phyloP scores from a whole-genome alignment of 2,113 vertebrate genomes.

The Stictonetta naevosa region DNA sequence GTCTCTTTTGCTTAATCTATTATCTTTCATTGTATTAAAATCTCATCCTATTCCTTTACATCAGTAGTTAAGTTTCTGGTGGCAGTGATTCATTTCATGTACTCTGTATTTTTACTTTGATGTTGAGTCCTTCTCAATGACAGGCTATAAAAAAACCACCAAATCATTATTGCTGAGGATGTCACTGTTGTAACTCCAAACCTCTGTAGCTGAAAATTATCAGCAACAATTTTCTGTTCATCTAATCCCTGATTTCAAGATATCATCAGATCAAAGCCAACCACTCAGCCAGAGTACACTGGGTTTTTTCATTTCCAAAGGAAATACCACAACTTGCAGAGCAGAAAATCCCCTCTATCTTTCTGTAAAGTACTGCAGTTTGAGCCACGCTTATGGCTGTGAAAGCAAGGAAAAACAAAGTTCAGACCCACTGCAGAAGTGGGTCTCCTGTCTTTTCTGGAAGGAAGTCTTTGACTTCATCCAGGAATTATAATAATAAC shows the following conservation, averaged over 20 bases:
- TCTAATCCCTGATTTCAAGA: conserved; percentile 1
- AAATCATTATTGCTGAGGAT: not conserved
- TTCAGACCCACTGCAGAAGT: not conserved
- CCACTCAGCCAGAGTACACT: not conserved
- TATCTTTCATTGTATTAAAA: not conserved
- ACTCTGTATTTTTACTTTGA: not conserved
- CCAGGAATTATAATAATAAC: not conserved
- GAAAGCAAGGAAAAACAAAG: not conserved
- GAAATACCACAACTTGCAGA: conserved; percentile 3
- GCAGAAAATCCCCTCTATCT: conserved; percentile 19
- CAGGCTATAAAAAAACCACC: not conserved
- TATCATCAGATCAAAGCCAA: conserved; percentile 11
- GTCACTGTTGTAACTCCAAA: not conserved
- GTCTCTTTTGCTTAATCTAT: not conserved
- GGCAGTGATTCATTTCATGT: not conserved
- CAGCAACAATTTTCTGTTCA: not conserved
- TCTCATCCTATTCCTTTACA: not conserved
- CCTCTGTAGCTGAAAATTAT: not conserved
- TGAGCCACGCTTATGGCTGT: not conserved
- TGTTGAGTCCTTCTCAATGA: not conserved
- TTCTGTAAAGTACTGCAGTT: not conserved
- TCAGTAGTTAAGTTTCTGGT: not conserved
- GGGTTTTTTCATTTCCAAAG: not conserved
- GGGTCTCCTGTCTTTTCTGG: not conserved
- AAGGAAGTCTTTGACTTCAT: not conserved